Conservation (phyloP, 2,888 invertebrate genomes). For the Drosophila melanosoma region DNA sequence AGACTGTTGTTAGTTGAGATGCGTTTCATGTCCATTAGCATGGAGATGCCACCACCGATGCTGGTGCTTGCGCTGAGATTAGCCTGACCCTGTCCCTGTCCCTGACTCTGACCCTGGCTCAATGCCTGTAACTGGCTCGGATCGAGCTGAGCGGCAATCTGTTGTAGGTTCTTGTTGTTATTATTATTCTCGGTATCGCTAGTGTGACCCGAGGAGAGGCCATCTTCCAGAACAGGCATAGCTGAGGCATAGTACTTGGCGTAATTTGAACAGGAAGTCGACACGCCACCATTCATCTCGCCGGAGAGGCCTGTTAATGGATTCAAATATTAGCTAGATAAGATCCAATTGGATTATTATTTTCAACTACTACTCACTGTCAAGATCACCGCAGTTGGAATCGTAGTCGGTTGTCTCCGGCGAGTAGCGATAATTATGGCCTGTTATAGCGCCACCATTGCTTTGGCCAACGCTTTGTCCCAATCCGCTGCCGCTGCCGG, state of each 20-base stretch:
- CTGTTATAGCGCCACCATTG: conserved; percentile 54
- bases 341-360: not conserved
- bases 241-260: conserved; percentile 90
- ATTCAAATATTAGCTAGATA: not conserved
- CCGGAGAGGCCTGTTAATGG: conserved; percentile 85
- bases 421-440: conserved; percentile 92
- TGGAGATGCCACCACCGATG: conserved; percentile 81
- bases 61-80: conserved; percentile 63
- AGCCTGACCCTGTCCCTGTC: conserved; percentile 29
- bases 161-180: conserved; percentile 69
- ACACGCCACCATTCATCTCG: conserved; percentile 86
- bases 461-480: conserved; percentile 75
- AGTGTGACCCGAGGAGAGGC: conserved; percentile 96
- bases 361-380: conserved; percentile 87
- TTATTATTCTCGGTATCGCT: conserved; percentile 94
- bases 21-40: conserved; percentile 84
- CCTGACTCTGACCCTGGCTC: conserved; percentile 16
- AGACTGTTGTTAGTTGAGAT: conserved; percentile 82
- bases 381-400: conserved; percentile 92
- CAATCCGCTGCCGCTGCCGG: conserved; percentile 76
- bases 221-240: conserved; percentile 97
- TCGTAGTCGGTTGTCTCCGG: conserved; percentile 97
- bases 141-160: conserved; percentile 18
- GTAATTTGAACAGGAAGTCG: conserved; percentile 87
- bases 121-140: conserved; percentile 19